These are phyloP conservation scores for Papilio glaucus DNA, from an alignment of 1,140 invertebrate species.

Conservation along the genomic window DNA sequence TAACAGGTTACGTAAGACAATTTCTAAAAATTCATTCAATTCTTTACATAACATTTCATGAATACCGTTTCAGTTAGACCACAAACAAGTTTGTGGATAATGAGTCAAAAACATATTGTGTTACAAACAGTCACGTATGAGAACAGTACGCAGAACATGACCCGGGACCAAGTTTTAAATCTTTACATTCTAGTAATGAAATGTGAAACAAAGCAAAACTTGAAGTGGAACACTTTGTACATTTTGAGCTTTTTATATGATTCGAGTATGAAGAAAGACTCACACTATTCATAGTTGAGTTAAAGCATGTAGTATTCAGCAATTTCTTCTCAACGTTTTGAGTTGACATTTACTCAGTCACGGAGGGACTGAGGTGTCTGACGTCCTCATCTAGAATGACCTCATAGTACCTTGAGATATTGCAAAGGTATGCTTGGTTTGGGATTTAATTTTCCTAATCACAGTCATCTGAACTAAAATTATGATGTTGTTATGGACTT, in stretches of 20 bases:
- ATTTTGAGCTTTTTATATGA: slow-evolving; percentile 2
- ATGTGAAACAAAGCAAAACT: slow-evolving; percentile 8
- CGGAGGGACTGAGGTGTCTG: too few species aligned
- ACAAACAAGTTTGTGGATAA: neutral
- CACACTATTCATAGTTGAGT: neutral
- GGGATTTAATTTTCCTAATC: too few species aligned
- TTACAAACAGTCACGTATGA: neutral
- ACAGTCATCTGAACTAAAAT: too few species aligned
- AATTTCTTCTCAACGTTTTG: too few species aligned
- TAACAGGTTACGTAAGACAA: too few species aligned
- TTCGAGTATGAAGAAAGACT: neutral
- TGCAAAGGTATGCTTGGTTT: too few species aligned
- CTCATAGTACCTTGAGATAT: too few species aligned
- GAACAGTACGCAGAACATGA: slow-evolving; percentile 1
- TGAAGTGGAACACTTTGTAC: slow-evolving; percentile 8
- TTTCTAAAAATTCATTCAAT: too few species aligned
- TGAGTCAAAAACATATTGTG: neutral
- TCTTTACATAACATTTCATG: neutral
- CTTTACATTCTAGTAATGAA: slow-evolving; percentile 4
- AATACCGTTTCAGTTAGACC: neutral
- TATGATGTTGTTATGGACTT: too few species aligned
- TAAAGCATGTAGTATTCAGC: too few species aligned
- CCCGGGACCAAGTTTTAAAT: neutral
- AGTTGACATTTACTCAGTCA: too few species aligned
- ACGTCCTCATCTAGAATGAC: too few species aligned